Percentiles rank a stretch among this genome's conserved stretches.
phyloP scores from a whole-genome alignment of 2,797 vertebrate species.

The Monodelphis domestica region DNA sequence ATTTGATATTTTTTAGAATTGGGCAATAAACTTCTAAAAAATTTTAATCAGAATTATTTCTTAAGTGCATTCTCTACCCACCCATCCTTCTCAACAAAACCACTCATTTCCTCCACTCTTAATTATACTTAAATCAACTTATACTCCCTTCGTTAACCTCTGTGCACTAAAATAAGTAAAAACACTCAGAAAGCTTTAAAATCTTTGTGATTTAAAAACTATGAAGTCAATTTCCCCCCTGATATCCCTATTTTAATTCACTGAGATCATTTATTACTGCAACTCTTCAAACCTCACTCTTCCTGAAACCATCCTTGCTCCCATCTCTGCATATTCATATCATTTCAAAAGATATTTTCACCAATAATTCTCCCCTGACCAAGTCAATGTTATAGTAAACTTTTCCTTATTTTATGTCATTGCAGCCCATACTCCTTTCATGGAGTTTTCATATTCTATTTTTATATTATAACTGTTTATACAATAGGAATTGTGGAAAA shows the following conservation, averaged over 20 bases:
- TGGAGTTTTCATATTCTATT: not conserved
- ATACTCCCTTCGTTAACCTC: constrained; percentile 9
- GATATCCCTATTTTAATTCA: not conserved
- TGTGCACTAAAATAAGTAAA: not conserved
- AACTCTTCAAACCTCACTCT: not conserved
- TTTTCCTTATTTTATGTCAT: not conserved
- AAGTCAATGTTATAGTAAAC: not conserved
- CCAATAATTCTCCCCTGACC: not conserved
- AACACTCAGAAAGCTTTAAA: not conserved
- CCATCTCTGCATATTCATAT: not conserved
- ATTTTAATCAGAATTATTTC: constrained; percentile 33
- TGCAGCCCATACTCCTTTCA: not conserved
- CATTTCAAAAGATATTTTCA: not conserved
- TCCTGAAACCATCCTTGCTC: not conserved
- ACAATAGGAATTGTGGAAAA: not conserved
- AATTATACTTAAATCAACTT: not conserved
- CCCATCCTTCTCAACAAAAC: not conserved
- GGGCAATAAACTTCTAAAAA: not conserved
- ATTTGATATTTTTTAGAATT: constrained; percentile 4
- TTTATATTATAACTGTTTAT: not conserved
- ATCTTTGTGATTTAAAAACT: constrained; percentile 15
- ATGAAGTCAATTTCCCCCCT: not conserved
- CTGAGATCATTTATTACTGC: not conserved
- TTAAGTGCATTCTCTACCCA: constrained; percentile 16
- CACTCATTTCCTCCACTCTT: not conserved